A percentile compares a stretch with the other conserved stretches of the same genome.
Conservation (phyloP, 2,888 invertebrate genomes). For the Drosophila nigricruria region DNA sequence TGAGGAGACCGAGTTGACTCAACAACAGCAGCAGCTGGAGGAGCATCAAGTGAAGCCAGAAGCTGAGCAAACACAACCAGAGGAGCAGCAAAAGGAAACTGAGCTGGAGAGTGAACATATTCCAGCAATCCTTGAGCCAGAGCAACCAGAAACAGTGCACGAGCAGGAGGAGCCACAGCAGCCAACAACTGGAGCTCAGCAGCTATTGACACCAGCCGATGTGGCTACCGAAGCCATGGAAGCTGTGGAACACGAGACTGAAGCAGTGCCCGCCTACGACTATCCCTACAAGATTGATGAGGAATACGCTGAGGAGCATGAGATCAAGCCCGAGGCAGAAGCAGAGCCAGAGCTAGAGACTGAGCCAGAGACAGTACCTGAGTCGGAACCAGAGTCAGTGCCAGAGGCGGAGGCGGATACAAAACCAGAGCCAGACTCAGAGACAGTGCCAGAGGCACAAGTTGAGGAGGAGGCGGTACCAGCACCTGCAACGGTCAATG, state of each 20-base stretch:
- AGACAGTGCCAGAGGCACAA: conserved; percentile 2
- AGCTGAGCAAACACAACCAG: not conserved
- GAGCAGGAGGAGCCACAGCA: conserved; percentile 16
- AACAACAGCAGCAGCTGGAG: conserved; percentile 37
- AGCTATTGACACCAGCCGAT: conserved; percentile 66
- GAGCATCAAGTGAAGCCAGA: conserved; percentile 14
- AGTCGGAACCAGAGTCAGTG: not conserved
- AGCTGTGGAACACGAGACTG: conserved; percentile 51
- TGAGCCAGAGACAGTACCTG: conserved; percentile 1
- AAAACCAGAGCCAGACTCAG: not conserved
- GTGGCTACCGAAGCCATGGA: conserved; percentile 55
- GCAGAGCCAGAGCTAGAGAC: not conserved
- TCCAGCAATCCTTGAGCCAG: not conserved
- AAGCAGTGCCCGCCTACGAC: conserved; percentile 71
- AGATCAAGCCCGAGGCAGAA: conserved; percentile 42
- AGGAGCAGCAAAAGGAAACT: conserved; percentile 21
- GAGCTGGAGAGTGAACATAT: not conserved
- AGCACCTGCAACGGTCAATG: conserved; percentile 16
- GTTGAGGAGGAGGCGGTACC: conserved; percentile 7
- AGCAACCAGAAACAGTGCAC: too few species aligned
- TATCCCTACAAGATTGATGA: conserved; percentile 84
- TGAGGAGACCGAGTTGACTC: conserved; percentile 65
- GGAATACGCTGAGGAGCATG: conserved; percentile 75
- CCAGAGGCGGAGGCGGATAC: not conserved
- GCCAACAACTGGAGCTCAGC: conserved; percentile 62